A percentile compares a stretch with the other conserved stretches of the same genome.
Evolutionary conservation across 2,888 invertebrate species (phyloP).

Genomic region (Zygaena filipendulae): DNA sequence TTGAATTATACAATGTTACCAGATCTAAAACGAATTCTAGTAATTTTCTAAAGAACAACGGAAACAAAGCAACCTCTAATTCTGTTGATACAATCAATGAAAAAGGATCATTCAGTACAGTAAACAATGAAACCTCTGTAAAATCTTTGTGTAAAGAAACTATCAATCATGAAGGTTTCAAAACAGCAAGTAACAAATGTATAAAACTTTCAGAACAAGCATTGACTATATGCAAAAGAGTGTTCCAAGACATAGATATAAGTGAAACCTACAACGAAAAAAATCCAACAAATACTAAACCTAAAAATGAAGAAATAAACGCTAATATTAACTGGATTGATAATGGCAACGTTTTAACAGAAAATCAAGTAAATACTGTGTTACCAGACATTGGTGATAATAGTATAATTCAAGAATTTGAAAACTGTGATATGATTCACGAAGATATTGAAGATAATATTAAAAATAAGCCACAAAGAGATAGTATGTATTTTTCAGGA

Average conservation of each 20-base stretch:
- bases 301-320: neutral
- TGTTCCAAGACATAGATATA: conserved; percentile 24
- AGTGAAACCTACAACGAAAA: conserved; percentile 8
- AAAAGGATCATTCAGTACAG: too few relatives aligned
- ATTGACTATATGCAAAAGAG: conserved; percentile 20
- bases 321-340: too few relatives aligned
- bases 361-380: neutral
- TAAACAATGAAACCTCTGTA: too few relatives aligned
- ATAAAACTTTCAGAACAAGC: conserved; percentile 30
- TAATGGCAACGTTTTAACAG: conserved; percentile 2
- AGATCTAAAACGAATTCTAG: too few relatives aligned
- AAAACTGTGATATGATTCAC: conserved; percentile 8
- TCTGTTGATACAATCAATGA: too few relatives aligned
- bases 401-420: too few relatives aligned
- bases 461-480: conserved; percentile 8
- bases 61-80: too few relatives aligned
- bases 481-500: conserved; percentile 12
- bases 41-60: too few relatives aligned
- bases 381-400: neutral
- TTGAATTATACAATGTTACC: too few relatives aligned
- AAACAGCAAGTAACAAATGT: conserved; percentile 36
- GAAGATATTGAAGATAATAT: conserved; percentile 7
- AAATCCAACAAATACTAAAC: conserved; percentile 1
- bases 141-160: too few relatives aligned
- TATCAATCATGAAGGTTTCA: too few relatives aligned